Percentiles rank a stretch among this genome's conserved stretches.
phyloP scores from a whole-genome alignment of 1,140 invertebrate species.

The Drosophila novamexicana region DNA sequence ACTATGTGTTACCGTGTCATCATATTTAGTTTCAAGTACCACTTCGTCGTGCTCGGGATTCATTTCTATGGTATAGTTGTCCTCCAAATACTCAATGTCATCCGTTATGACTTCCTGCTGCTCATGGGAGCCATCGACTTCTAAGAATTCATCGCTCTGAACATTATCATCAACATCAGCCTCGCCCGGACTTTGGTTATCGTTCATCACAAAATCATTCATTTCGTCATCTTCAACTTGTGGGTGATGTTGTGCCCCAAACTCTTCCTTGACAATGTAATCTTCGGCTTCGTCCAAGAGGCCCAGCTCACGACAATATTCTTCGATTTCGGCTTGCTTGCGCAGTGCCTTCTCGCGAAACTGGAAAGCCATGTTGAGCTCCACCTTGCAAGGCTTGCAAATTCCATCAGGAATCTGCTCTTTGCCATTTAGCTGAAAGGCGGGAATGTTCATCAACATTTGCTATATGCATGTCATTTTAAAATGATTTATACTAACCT shows the following conservation, averaged over 20 bases:
- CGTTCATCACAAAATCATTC: conserved; percentile 51
- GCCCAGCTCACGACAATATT: conserved; percentile 55
- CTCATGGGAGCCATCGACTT: conserved; percentile 48
- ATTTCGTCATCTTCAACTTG: conserved; percentile 60
- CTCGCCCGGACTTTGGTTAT: conserved; percentile 19
- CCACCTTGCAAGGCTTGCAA: conserved; percentile 72
- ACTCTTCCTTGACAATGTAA: conserved; percentile 63
- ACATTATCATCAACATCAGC: conserved; percentile 18
- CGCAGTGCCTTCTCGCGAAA: conserved; percentile 73
- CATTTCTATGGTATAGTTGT: conserved; percentile 68
- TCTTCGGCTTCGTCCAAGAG: conserved; percentile 57
- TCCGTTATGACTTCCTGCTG: conserved; percentile 56
- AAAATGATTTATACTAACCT: conserved; percentile 34
- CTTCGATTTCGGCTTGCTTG: conserved; percentile 63
- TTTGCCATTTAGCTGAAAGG: conserved; percentile 57
- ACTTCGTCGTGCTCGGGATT: conserved; percentile 53
- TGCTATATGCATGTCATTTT: not conserved
- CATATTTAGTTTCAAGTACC: conserved; percentile 50
- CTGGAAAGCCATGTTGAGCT: conserved; percentile 78
- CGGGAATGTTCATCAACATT: not conserved
- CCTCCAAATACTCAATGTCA: conserved; percentile 72
- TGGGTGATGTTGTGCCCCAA: conserved; percentile 23
- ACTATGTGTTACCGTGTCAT: conserved; percentile 4
- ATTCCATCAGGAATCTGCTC: conserved; percentile 71
- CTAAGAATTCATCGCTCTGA: conserved; percentile 44